A percentile compares a stretch with the other conserved stretches of the same genome.
Conservation (phyloP, 2,888 invertebrate species). For the Pristionchus japonicus region DNA sequence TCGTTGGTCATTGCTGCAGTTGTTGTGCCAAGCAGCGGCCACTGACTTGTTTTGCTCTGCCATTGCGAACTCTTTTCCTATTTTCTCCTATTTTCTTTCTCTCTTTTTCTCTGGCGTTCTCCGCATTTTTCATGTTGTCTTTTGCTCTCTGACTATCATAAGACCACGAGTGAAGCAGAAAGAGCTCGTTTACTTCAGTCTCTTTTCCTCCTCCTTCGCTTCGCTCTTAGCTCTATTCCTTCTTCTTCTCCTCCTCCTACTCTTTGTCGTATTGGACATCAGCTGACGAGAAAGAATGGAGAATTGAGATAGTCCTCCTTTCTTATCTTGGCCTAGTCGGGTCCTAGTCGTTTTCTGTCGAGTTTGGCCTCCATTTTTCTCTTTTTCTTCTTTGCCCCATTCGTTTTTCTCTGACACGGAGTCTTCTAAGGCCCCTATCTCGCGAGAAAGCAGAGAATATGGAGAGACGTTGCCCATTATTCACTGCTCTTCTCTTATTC, state of each 20-base stretch:
- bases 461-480: too few species aligned
- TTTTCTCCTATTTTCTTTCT: background rate
- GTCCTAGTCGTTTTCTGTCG: too few species aligned
- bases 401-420: background rate
- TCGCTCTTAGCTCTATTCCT: background rate
- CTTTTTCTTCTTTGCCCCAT: background rate
- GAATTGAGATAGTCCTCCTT: too few species aligned
- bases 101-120: background rate
- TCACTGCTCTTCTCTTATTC: background rate
- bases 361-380: background rate
- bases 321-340: too few species aligned
- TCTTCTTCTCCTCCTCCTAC: background rate
- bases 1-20: too few species aligned
- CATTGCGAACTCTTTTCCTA: background rate
- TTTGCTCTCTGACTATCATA: background rate
- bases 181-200: background rate
- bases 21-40: too few species aligned
- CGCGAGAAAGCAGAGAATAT: background rate
- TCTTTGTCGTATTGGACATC: background rate
- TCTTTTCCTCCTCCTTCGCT: background rate
- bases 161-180: background rate
- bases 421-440: too few species aligned
- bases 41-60: background rate
- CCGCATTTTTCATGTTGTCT: background rate
- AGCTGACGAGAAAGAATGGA: background rate